phyloP scores from a whole-genome alignment of 2,797 vertebrate species.

The Petrocephalus sullivani region DNA sequence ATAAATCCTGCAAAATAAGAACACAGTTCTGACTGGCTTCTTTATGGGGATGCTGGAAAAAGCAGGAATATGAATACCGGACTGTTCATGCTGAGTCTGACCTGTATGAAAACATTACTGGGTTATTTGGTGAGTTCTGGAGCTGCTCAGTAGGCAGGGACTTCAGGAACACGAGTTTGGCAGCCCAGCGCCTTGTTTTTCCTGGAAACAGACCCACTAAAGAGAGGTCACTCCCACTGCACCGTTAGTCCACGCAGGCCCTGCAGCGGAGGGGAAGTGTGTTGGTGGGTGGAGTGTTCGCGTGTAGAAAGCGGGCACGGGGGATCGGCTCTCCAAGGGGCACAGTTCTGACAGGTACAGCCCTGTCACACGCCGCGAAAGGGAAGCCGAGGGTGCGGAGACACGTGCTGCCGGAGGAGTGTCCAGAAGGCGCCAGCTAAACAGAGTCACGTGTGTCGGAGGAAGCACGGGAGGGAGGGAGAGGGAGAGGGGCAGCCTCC shows the following conservation, averaged over 20 bases:
- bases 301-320: neutral
- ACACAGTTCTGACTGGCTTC: neutral
- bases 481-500: neutral
- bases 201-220: constrained; percentile 21
- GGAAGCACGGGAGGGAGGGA: constrained; percentile 31
- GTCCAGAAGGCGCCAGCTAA: constrained; percentile 51
- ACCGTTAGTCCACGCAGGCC: constrained; percentile 26
- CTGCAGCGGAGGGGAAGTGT: neutral
- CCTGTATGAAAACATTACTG: constrained; percentile 1
- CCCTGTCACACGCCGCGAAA: constrained; percentile 22
- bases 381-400: constrained; percentile 28
- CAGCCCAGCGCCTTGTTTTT: constrained; percentile 36
- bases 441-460: constrained; percentile 53
- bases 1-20: neutral
- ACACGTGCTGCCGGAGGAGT: constrained; percentile 55
- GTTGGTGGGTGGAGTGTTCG: neutral
- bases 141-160: constrained; percentile 29
- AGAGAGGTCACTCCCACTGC: constrained; percentile 3
- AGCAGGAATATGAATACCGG: neutral
- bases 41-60: neutral
- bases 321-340: neutral
- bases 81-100: neutral
- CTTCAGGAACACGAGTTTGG: constrained; percentile 10
- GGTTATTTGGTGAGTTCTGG: neutral
- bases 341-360: constrained; percentile 24